Evolutionary conservation across 2,888 invertebrate species (phyloP).

Genomic region (Patella caerulea): DNA sequence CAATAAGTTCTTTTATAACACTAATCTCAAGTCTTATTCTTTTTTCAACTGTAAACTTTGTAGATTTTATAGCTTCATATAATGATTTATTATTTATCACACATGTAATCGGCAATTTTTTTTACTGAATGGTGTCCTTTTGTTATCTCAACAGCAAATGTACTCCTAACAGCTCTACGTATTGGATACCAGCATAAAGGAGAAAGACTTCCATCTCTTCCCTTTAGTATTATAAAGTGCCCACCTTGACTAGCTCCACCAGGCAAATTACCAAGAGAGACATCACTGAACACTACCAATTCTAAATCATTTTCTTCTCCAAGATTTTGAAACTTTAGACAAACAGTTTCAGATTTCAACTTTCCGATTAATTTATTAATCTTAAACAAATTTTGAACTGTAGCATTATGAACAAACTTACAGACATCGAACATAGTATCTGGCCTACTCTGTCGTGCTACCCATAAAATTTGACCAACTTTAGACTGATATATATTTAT

Average conservation of each 20-base stretch:
- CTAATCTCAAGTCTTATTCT: no score
- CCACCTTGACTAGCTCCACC: slow-evolving; percentile 6
- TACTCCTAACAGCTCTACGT: slow-evolving; percentile 11
- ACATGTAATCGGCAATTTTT: no score
- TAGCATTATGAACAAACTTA: not conserved
- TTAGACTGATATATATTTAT: slow-evolving; percentile 12
- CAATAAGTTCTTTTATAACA: no score
- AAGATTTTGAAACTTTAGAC: not conserved
- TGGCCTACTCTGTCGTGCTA: slow-evolving; percentile 9
- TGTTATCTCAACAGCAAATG: slow-evolving; percentile 8
- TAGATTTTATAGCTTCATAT: no score
- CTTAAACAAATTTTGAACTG: slow-evolving; percentile 2
- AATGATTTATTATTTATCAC: no score
- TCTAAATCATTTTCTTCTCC: not conserved
- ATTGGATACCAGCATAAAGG: slow-evolving; percentile 10
- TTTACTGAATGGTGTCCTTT: no score
- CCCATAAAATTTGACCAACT: no score
- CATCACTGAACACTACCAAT: slow-evolving; percentile 15
- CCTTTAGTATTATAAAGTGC: slow-evolving; percentile 5
- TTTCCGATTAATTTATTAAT: not conserved
- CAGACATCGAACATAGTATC: slow-evolving; percentile 4
- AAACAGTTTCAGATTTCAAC: not conserved
- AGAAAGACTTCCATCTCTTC: not conserved
- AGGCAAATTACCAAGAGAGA: slow-evolving; percentile 2
- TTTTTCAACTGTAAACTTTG: no score